phyloP scores from a whole-genome alignment of 23 tunicate species.

The Corella eumyota region DNA sequence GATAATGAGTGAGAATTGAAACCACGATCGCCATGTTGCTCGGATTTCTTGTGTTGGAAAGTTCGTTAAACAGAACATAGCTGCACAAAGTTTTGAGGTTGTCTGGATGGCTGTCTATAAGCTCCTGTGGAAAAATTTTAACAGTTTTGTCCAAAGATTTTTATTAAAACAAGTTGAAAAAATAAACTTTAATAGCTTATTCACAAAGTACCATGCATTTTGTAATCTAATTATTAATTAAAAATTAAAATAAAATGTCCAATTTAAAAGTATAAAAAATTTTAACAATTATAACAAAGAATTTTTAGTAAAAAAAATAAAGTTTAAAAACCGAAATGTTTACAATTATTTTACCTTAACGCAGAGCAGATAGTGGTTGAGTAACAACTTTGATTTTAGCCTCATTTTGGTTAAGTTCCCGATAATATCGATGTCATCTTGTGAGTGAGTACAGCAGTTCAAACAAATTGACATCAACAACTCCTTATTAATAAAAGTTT shows the following conservation, averaged over 20 bases:
- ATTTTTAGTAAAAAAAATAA: too few species aligned
- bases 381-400: slow-evolving; percentile 30
- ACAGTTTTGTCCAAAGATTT: too few species aligned
- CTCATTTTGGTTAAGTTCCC: slow-evolving; percentile 47
- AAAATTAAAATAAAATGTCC: too few species aligned
- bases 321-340: too few species aligned
- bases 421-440: slow-evolving; percentile 70
- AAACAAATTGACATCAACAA: slow-evolving; percentile 63
- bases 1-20: slow-evolving; percentile 41
- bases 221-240: too few species aligned
- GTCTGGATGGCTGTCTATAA: slow-evolving; percentile 70
- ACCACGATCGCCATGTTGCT: slow-evolving; percentile 84
- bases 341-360: slow-evolving; percentile 33
- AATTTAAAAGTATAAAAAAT: too few species aligned
- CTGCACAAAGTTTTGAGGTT: slow-evolving; percentile 59
- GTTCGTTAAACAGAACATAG: slow-evolving; percentile 69
- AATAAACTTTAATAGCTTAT: too few species aligned
- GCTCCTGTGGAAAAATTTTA: slow-evolving; percentile 15
- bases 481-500: slow-evolving; percentile 16
- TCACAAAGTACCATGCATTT: too few species aligned
- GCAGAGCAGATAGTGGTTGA: slow-evolving; percentile 38
- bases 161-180: too few species aligned
- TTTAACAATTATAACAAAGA: too few species aligned
- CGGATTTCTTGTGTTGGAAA: slow-evolving; percentile 69
- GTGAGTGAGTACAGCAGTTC: slow-evolving; percentile 62